Evolutionary conservation across 2,888 invertebrate genomes (phyloP), one percentile per base, ranked within the genome.

Genomic region (Brenthis daphne): DNA sequence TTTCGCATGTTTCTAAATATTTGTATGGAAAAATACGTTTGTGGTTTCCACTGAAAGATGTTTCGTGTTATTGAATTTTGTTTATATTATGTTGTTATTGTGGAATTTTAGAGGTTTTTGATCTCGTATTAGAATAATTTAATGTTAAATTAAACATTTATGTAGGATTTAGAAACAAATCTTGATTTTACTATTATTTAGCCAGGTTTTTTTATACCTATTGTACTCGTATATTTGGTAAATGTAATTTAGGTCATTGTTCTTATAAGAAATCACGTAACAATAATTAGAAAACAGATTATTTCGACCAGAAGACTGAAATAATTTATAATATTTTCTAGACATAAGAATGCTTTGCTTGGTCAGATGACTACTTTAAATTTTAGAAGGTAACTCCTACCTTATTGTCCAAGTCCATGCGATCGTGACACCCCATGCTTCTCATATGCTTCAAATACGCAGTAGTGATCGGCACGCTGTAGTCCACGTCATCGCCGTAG

Each of bases 381-480:
- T 11, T 43, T 43, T 43, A 43, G 2, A 43, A 43, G 11, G 48
- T 55, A 33, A 65, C 58, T 79, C 90, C 83, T 73, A 92, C 92
- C 92, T 92, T 90, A 75, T 77, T 86, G 43, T 90, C 89, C 67
- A 80, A 77, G 53, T 88, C 89, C 74, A 85, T 73, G 47, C 86
- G 80, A 20, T 91, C 90, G 74, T 89, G 89, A 69, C 83, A 88
- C 70, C 84, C 95, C 86, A 97, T 92, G 85, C 94, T 96, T 83
- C 96, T 94, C 93, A 97, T 97, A 81, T 97, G 95, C 85, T 97
- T 97, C 86, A 98, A 92, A 89, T 98, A 98, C 50, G 97, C 96
- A 65, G 97, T 97, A 60, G 98, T 98, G 77, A 98, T 97, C 58
- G 98, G 98, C 80, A 98, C 94, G 80, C 96, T 96, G 92, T 96